Conservation (phyloP, 2,113 vertebrate genomes). For the Osmerus eperlanus region DNA sequence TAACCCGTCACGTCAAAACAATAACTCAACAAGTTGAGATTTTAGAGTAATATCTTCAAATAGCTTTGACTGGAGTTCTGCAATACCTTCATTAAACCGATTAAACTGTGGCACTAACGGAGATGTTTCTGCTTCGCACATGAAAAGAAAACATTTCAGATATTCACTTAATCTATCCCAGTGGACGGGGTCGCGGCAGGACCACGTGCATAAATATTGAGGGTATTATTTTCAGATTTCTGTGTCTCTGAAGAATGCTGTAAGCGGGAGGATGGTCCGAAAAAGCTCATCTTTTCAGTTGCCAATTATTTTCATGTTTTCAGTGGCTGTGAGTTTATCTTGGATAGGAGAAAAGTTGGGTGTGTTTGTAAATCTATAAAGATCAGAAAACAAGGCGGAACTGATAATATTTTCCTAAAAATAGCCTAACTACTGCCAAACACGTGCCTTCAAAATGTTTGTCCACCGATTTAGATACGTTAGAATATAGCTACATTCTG, state of each 20-base stretch:
- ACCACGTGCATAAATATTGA: slow-evolving; percentile 61
- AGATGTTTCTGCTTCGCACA: slow-evolving; percentile 36
- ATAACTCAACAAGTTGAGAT: slow-evolving; percentile 10
- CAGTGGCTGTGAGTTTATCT: slow-evolving; percentile 4
- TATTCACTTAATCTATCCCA: slow-evolving; percentile 61
- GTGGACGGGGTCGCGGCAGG: slow-evolving; percentile 60
- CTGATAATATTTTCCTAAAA: neutral
- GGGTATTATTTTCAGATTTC: slow-evolving; percentile 62
- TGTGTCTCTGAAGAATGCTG: slow-evolving; percentile 43
- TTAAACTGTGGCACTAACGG: slow-evolving; percentile 49
- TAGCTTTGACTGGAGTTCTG: neutral
- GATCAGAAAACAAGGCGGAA: neutral
- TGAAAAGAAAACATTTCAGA: slow-evolving; percentile 62
- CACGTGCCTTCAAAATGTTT: too few relatives aligned
- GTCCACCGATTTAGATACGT: too few relatives aligned
- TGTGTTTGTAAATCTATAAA: slow-evolving; percentile 22
- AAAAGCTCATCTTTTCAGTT: slow-evolving; percentile 19
- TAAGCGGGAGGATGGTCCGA: slow-evolving; percentile 41
- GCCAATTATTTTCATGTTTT: slow-evolving; percentile 12
- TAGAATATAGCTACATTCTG: too few relatives aligned
- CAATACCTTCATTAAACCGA: slow-evolving; percentile 36
- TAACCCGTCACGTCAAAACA: slow-evolving; percentile 10
- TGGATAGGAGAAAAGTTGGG: neutral
- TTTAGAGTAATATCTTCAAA: slow-evolving; percentile 19
- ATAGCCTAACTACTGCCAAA: slow-evolving; percentile 1